Evolutionary conservation across 2,113 vertebrate genomes (phyloP).

Genomic region (Syngnathus scovelli): DNA sequence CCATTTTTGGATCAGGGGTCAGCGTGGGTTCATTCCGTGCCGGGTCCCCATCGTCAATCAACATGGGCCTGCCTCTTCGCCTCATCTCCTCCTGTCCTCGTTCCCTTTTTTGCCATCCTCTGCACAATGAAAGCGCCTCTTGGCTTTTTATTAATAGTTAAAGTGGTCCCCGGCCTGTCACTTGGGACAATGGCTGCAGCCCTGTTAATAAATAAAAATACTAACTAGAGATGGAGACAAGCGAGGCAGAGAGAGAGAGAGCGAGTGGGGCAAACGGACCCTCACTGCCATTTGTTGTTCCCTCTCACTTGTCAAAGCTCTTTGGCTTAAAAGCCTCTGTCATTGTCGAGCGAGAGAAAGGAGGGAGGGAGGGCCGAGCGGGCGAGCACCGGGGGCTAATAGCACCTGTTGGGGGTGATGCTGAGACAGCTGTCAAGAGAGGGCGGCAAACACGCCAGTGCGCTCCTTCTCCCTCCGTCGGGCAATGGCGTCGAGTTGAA

Average conservation of each 20-base stretch:
- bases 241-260: conserved; percentile 71
- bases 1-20: conserved; percentile 11
- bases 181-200: conserved; percentile 76
- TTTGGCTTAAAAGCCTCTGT: conserved; percentile 84
- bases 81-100: conserved; percentile 40
- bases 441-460: conserved; percentile 24
- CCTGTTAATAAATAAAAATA: conserved; percentile 91
- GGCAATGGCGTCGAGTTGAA: not conserved
- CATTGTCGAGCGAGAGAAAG: conserved; percentile 74
- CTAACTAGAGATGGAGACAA: conserved; percentile 76
- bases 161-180: conserved; percentile 81
- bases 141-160: conserved; percentile 84
- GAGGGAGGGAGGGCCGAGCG: not conserved
- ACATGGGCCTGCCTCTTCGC: conserved; percentile 16
- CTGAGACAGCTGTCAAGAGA: conserved; percentile 78
- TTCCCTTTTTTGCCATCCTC: conserved; percentile 45
- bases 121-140: conserved; percentile 64
- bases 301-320: conserved; percentile 87
- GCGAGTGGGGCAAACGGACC: conserved; percentile 46
- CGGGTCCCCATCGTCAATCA: conserved; percentile 36
- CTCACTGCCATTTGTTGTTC: conserved; percentile 84
- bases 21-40: conserved; percentile 25
- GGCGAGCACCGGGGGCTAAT: conserved; percentile 61
- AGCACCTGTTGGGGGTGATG: conserved; percentile 84
- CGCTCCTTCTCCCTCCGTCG: not conserved